phyloP scores from a whole-genome alignment of 2,888 invertebrate species.

The Cheilosia pagana region DNA sequence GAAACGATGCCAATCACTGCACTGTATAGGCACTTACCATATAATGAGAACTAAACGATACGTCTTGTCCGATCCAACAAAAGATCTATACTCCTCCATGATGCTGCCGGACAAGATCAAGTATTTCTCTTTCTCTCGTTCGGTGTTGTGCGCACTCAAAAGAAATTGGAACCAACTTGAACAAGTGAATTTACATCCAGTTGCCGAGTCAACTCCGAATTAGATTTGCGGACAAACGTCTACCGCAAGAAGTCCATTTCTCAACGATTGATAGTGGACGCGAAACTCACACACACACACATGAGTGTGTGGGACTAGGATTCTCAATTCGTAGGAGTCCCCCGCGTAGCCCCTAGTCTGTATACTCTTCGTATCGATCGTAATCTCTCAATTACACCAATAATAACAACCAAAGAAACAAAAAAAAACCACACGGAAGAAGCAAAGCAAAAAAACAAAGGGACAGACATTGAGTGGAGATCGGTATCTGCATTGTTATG shows the following conservation, averaged over 20 bases:
- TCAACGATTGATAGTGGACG: constrained; percentile 68
- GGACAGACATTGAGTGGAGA: constrained; percentile 71
- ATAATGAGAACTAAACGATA: constrained; percentile 62
- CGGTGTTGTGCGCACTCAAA: constrained; percentile 19
- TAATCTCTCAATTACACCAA: constrained; percentile 75
- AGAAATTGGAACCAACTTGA: constrained; percentile 18
- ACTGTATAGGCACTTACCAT: constrained; percentile 32
- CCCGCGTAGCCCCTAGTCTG: neutral
- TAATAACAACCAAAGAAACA: constrained; percentile 62
- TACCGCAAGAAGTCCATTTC: constrained; percentile 52
- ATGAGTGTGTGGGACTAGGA: constrained; percentile 8
- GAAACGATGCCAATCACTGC: constrained; percentile 48
- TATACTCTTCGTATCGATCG: constrained; percentile 53
- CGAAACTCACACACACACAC: constrained; percentile 22
- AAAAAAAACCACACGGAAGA: constrained; percentile 11
- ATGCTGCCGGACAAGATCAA: constrained; percentile 18
- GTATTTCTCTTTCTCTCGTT: constrained; percentile 21
- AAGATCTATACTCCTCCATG: constrained; percentile 59
- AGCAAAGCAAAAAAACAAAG: constrained; percentile 44
- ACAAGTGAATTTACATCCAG: constrained; percentile 69
- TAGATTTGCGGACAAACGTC: constrained; percentile 58
- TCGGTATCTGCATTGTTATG: constrained; percentile 74
- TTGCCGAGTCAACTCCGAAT: constrained; percentile 16
- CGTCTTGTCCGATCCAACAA: constrained; percentile 47
- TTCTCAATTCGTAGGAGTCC: constrained; percentile 41